These are phyloP conservation scores for Ispidina picta DNA, from an alignment of 2,797 vertebrate species.

Conservation along the genomic window DNA sequence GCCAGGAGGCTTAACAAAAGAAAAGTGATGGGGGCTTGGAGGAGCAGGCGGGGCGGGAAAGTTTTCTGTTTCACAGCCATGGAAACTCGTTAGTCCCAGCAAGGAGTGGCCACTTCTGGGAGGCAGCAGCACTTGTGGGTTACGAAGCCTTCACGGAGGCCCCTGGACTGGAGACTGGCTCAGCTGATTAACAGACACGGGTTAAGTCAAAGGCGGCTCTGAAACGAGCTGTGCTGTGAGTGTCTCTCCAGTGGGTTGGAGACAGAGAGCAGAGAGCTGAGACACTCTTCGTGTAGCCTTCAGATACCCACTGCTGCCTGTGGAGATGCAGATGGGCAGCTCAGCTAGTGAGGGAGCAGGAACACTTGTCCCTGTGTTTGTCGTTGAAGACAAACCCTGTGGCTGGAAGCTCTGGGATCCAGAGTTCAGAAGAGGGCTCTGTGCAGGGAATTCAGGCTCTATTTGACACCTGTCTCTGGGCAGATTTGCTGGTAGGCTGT, in stretches of 20 bases:
- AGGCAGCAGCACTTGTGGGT: constrained; percentile 16
- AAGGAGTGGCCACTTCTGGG: constrained; percentile 66
- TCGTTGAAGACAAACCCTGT: background rate
- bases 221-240: background rate
- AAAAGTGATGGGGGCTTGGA: constrained; percentile 39
- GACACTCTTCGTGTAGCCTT: background rate
- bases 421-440: background rate
- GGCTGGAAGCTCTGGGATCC: background rate
- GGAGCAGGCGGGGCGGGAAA: constrained; percentile 41
- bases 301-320: background rate
- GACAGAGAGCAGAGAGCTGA: background rate
- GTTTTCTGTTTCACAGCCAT: constrained; percentile 67
- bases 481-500: background rate
- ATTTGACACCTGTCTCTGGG: background rate
- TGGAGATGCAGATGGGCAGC: background rate
- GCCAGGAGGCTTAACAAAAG: constrained; percentile 76
- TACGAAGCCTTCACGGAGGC: constrained; percentile 24
- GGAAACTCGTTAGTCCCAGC: constrained; percentile 58
- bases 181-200: background rate
- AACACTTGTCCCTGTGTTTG: background rate
- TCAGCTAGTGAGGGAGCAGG: background rate
- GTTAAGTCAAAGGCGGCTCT: background rate
- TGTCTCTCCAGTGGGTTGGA: background rate
- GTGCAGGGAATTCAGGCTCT: background rate
- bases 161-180: background rate